phyloP scores from a whole-genome alignment of 2,888 invertebrate species.

The Agrilus biguttatus region DNA sequence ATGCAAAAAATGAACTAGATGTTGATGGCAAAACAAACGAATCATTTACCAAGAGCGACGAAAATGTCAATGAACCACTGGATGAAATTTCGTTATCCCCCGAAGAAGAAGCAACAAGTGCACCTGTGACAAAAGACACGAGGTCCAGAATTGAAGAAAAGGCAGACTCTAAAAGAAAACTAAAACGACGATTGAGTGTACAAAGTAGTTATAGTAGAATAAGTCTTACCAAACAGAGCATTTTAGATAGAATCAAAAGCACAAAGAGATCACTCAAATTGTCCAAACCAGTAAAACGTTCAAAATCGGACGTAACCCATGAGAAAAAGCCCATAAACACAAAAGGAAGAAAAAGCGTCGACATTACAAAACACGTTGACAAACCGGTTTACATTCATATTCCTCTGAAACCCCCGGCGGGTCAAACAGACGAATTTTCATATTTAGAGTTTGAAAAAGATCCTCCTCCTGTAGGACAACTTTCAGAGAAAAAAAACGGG shows the following conservation, averaged over 20 bases:
- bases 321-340: conserved; percentile 2
- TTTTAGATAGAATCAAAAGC: conserved; percentile 14
- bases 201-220: conserved; percentile 23
- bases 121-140: no score
- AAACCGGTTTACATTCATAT: conserved; percentile 28
- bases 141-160: no score
- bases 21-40: no score
- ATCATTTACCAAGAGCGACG: no score
- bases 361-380: conserved; percentile 9
- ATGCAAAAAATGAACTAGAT: no score
- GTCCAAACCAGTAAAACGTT: conserved; percentile 4
- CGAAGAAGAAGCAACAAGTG: no score
- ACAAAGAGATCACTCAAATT: conserved; percentile 4
- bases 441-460: conserved; percentile 13
- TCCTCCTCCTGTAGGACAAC: no score
- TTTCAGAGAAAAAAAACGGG: no score
- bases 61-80: no score
- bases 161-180: conserved; percentile 5
- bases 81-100: no score
- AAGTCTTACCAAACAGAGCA: conserved; percentile 19
- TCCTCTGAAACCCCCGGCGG: conserved; percentile 28
- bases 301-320: conserved; percentile 5
- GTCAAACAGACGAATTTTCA: conserved; percentile 28
- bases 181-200: conserved; percentile 20
- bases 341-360: not conserved